phyloP scores from a whole-genome alignment of 1,140 invertebrate species.

The Oryctes rhinoceros region DNA sequence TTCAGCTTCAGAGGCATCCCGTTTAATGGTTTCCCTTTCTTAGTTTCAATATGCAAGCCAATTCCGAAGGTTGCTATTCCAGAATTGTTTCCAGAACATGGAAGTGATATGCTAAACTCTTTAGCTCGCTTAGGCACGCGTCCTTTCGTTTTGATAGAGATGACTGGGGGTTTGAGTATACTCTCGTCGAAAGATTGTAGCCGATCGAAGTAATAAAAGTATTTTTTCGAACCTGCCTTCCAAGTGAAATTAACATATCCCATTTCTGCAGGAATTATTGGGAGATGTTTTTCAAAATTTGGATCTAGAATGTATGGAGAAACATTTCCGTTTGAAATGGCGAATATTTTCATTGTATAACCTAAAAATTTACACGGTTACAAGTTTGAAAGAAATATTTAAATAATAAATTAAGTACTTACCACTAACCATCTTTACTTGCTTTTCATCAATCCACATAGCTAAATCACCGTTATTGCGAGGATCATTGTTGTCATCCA shows the following conservation, averaged over 20 bases:
- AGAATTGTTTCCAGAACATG: conserved; percentile 87
- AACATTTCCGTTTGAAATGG: conserved; percentile 85
- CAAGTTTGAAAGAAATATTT: neutral
- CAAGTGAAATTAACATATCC: conserved; percentile 92
- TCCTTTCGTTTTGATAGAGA: conserved; percentile 86
- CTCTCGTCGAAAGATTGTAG: conserved; percentile 84
- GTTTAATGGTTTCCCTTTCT: conserved; percentile 76
- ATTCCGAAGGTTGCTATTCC: conserved; percentile 90
- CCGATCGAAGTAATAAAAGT: conserved; percentile 87
- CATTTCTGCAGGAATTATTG: conserved; percentile 89
- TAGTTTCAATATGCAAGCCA: conserved; percentile 82
- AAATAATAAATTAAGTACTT: conserved; percentile 54
- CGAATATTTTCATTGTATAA: conserved; percentile 87
- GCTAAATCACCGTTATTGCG: conserved; percentile 72
- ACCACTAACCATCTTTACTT: conserved; percentile 91
- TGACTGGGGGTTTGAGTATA: conserved; percentile 83
- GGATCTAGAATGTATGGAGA: conserved; percentile 86
- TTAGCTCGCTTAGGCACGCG: conserved; percentile 84
- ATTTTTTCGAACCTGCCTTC: conserved; percentile 85
- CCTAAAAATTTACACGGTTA: conserved; percentile 65
- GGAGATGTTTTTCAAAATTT: conserved; percentile 87
- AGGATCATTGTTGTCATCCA: conserved; percentile 54
- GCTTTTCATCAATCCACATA: conserved; percentile 87
- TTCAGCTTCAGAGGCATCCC: conserved; percentile 90
- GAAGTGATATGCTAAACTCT: conserved; percentile 91